A percentile compares a stretch with the other conserved stretches of the same genome.
These are phyloP conservation scores for Caenorhabditis sinica DNA, from an alignment of 2,888 invertebrate species.

Conservation along the genomic window DNA sequence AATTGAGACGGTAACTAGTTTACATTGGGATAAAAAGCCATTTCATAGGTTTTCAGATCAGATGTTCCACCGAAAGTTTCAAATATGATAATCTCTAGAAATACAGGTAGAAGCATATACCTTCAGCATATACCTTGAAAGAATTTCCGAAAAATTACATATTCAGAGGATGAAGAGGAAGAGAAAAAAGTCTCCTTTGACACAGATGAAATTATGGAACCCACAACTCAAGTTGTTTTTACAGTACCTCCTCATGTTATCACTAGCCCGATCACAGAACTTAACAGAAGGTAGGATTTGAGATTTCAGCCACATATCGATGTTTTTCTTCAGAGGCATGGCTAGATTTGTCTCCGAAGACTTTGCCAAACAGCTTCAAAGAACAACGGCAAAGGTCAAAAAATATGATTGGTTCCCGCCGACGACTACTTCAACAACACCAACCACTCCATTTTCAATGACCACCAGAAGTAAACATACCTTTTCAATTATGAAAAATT, in stretches of 20 bases:
- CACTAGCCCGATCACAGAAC: neutral
- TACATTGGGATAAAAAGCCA: neutral
- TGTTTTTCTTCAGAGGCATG: slow-evolving; percentile 39
- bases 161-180: slow-evolving; percentile 32
- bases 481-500: neutral
- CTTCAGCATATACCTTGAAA: neutral
- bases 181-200: slow-evolving; percentile 39
- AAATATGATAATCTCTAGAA: slow-evolving; percentile 34
- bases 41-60: slow-evolving; percentile 1
- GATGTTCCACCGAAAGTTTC: neutral
- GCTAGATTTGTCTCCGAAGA: slow-evolving; percentile 57
- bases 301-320: neutral
- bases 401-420: slow-evolving; percentile 64
- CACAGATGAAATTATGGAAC: slow-evolving; percentile 45
- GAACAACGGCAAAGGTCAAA: slow-evolving; percentile 50
- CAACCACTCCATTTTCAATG: slow-evolving; percentile 21
- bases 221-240: neutral
- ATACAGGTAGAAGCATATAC: slow-evolving; percentile 36
- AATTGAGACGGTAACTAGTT: slow-evolving; percentile 24
- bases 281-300: slow-evolving; percentile 9
- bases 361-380: slow-evolving; percentile 48
- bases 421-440: slow-evolving; percentile 52
- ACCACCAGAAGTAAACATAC: slow-evolving; percentile 25
- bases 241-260: neutral
- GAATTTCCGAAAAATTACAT: too few relatives aligned